These are phyloP conservation scores for Mola mola DNA, from an alignment of 2,113 vertebrate genomes.

Conservation along the genomic window DNA sequence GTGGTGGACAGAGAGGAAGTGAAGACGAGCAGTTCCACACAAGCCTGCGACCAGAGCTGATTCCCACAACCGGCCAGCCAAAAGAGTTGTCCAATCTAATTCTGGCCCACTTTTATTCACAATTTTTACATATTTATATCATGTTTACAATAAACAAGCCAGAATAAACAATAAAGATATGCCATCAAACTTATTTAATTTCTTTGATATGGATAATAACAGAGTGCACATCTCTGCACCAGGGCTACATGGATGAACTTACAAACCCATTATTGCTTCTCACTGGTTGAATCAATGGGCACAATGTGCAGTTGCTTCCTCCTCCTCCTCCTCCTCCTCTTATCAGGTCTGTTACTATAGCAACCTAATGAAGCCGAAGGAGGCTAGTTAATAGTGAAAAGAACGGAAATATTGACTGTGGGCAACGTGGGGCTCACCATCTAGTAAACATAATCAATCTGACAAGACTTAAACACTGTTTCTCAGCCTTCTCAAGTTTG, in stretches of 20 bases:
- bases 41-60: conserved; percentile 16
- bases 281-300: conserved; percentile 50
- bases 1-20: conserved; percentile 19
- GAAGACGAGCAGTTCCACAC: conserved; percentile 3
- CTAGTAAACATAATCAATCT: conserved; percentile 19
- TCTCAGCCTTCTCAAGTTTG: conserved; percentile 10
- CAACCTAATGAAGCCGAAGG: conserved; percentile 70
- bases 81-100: too few relatives aligned
- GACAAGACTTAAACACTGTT: conserved; percentile 8
- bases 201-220: too few relatives aligned
- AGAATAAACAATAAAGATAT: too few relatives aligned
- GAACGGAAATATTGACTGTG: conserved; percentile 54
- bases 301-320: conserved; percentile 37
- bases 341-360: conserved; percentile 81
- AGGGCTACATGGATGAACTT: too few relatives aligned
- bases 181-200: too few relatives aligned
- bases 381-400: conserved; percentile 59
- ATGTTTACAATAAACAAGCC: too few relatives aligned
- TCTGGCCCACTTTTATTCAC: too few relatives aligned
- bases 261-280: conserved; percentile 17
- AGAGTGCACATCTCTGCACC: too few relatives aligned
- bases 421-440: conserved; percentile 37
- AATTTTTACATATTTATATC: too few relatives aligned
- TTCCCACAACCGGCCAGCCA: neutral
- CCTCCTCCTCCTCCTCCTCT: conserved; percentile 27